Conservation (phyloP, 2,113 vertebrate species). For the Cygnus buccinator region DNA sequence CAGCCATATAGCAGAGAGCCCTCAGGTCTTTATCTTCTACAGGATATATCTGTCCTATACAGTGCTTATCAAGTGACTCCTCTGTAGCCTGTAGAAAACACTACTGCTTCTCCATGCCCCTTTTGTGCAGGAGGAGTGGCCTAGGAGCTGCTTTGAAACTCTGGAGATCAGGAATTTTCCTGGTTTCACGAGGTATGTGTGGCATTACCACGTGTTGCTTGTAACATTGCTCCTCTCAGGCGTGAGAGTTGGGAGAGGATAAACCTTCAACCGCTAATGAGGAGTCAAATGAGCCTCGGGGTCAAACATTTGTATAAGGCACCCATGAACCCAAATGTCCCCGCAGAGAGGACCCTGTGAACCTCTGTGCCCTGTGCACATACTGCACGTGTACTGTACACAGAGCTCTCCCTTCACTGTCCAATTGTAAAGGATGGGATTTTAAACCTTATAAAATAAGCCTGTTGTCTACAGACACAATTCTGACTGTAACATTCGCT, state of each 20-base stretch:
- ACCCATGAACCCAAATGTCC: neutral
- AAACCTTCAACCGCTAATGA: neutral
- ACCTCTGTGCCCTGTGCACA: neutral
- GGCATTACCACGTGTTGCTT: neutral
- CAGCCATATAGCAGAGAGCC: accelerated
- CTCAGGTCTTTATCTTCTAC: neutral
- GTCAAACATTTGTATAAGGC: neutral
- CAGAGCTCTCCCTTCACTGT: neutral
- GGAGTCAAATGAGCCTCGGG: accelerated
- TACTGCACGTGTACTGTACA: neutral
- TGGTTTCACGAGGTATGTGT: neutral
- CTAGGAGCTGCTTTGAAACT: neutral
- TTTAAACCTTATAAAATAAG: neutral
- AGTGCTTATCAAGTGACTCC: neutral
- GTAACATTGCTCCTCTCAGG: neutral
- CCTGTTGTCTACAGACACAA: neutral
- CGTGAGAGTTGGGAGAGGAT: neutral
- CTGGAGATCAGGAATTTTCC: neutral
- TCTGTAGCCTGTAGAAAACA: neutral
- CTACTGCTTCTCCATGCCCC: neutral
- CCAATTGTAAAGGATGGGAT: neutral
- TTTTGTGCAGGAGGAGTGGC: neutral
- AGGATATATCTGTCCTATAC: neutral
- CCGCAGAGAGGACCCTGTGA: neutral
- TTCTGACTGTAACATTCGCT: neutral